Base-by-base conservation (phyloP, 2,113 vertebrate species). In the Chionis minor region DNA sequence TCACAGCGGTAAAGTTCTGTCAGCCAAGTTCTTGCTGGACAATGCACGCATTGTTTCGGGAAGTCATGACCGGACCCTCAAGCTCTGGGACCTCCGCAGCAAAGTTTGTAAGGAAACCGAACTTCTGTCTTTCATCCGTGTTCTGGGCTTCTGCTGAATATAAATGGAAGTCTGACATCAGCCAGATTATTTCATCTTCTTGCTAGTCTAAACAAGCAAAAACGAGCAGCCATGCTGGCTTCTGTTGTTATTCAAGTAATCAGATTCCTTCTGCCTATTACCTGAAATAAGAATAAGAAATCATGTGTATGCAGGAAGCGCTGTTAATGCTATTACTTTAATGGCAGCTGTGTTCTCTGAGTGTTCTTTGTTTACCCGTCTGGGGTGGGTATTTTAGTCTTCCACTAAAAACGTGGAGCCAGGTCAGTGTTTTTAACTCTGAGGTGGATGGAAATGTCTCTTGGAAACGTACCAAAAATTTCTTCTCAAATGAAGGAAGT, bases 71-170 rank as follows among this genome's bases (percentile, higher is more conserved):
- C 98, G 99, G 72, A 99, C 99, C 3, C 99, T 99, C 83, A 99
- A 99, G 88, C 99, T 99, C 58, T 99, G 99, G 99, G 99, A 99
- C 93, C 98, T 99, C 33, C 99, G 99, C 97, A 99, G 99, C 98
- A 99, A 99, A 99, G 99, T 99, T 97, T 99, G 99, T 99, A 99
- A 98, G 99, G 93, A 96, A 77, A 35, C 66, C 15, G 18, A 4
- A n/a, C 49, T 96, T 83, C 28, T 92, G 30, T 59, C 27, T 94
- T 56, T 49, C 11, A 5, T 65, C 16, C 4, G 1, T 19, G 8
- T 84, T 71, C 14, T 75, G 40, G 74, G 88, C 55, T 63, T 82
- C 51, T 11, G 1, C 18, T 63, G 38, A 58, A 30, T 58, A 16
- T 67, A 30, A 28, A 3, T 45, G 54, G 21, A 28, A 80, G 30